A percentile compares a stretch with the other conserved stretches of the same genome.
phyloP scores from a whole-genome alignment of 2,888 invertebrate genomes.

The Tinea trinotella region DNA sequence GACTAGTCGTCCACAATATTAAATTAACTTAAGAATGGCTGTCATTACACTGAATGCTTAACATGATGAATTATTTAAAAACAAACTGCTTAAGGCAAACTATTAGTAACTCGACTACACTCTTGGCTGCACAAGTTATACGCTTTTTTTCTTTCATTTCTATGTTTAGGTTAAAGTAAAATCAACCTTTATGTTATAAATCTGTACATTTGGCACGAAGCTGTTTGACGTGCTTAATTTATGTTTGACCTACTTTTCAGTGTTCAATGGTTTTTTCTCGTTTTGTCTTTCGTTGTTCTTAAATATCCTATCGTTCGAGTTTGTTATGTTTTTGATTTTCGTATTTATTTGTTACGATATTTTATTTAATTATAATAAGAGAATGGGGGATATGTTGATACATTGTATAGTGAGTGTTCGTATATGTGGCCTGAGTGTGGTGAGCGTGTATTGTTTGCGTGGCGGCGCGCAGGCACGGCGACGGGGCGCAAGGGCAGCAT shows the following conservation, averaged over 20 bases:
- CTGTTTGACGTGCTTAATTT: slow-evolving; percentile 71
- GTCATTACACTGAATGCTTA: slow-evolving; percentile 69
- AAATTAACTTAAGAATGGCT: slow-evolving; percentile 53
- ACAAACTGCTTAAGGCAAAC: slow-evolving; percentile 33
- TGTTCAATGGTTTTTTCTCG: slow-evolving; percentile 61
- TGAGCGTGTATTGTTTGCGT: slow-evolving; percentile 27
- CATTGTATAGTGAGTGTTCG: slow-evolving; percentile 9
- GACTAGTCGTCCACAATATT: slow-evolving; percentile 35
- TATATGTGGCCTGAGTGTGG: slow-evolving; percentile 28
- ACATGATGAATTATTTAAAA: slow-evolving; percentile 43
- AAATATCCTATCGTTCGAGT: slow-evolving; percentile 23
- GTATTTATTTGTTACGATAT: slow-evolving; percentile 13
- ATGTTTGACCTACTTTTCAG: slow-evolving; percentile 45
- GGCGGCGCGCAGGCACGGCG: slow-evolving; percentile 49
- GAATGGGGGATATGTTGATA: slow-evolving; percentile 15
- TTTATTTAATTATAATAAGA: slow-evolving; percentile 13
- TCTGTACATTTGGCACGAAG: slow-evolving; percentile 66
- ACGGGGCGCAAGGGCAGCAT: slow-evolving; percentile 71
- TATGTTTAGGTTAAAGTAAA: slow-evolving; percentile 59
- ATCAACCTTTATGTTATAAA: slow-evolving; percentile 53
- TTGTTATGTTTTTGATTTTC: slow-evolving; percentile 31
- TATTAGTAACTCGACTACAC: slow-evolving; percentile 68
- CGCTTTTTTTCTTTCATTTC: slow-evolving; percentile 68
- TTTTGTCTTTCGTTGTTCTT: slow-evolving; percentile 30
- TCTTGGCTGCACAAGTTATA: slow-evolving; percentile 69